Evolutionary conservation across 2,888 invertebrate genomes (phyloP), one percentile per base, ranked within the genome.

Genomic region (Hirtodrosophila cameraria): DNA sequence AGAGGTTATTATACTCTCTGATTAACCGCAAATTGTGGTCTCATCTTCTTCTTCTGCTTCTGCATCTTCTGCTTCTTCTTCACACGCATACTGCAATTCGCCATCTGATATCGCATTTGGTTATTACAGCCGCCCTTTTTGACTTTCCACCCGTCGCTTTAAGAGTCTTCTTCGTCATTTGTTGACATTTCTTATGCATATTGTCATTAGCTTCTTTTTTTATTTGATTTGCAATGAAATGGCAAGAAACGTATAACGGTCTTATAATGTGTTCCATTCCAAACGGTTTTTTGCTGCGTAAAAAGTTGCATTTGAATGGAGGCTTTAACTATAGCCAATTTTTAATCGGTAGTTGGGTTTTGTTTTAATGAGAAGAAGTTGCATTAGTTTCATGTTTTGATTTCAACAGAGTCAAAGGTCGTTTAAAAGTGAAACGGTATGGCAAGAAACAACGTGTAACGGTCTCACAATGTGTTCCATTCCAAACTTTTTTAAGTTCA

Each of bases 11-110:
- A 73, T 55, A 67, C 74, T 15, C 35, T 48, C 52, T 38, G 46
- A 53, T 68, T 54, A 78, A 81, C 85, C 75, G 65, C 82, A 71
- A 81, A 61, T 61, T 71, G 62, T 61, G 46, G 61, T 50, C 60
- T 59, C 75, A 42, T 49, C 57, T 31, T 33, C 35, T 8, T 11
- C 43, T 33, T 16, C 52, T 41, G 23, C 38, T 33, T n/a, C 30
- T 35, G 6, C 9, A 7, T 25, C n/a, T n/a, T n/a, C n/a, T n/a
- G n/a, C n/a, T n/a, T n/a, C n/a, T n/a, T n/a, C n/a, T n/a, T 23
- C 23, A 23, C 23, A 20, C 18, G 18, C 18, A 20, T 5, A 23
- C 55, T 36, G 43, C 25, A 49, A 3, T 55, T 16, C 15, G 12
- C 8, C 12, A 12, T 30, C 58, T 36, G 18, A 20, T 30, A 49